A percentile compares a stretch with the other conserved stretches of the same genome.
Evolutionary conservation across 2,888 invertebrate genomes (phyloP).

Genomic region (Ichneumoninae sp.): DNA sequence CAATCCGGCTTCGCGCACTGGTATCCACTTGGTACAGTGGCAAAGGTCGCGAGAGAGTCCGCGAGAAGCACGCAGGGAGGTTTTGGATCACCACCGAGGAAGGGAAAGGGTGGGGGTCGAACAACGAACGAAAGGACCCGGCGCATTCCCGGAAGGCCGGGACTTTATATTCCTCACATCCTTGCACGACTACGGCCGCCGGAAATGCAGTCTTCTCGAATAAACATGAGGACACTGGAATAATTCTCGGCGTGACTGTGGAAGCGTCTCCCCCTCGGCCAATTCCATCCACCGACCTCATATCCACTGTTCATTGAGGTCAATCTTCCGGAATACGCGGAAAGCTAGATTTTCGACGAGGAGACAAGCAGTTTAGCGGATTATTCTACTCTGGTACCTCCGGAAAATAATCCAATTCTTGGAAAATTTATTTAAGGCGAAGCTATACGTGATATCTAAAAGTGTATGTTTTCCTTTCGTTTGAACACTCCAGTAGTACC

Average conservation of each 20-base stretch:
- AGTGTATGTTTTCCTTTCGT: neutral
- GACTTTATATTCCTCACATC: conserved; percentile 58
- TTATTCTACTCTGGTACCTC: neutral
- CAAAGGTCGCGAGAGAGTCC: conserved; percentile 6
- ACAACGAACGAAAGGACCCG: conserved; percentile 21
- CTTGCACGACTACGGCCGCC: conserved; percentile 45
- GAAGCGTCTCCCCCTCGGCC: conserved; percentile 40
- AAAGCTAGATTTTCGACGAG: neutral
- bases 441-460: neutral
- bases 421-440: neutral
- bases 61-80: conserved; percentile 6
- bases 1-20: conserved; percentile 33
- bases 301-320: conserved; percentile 52
- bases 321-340: conserved; percentile 22
- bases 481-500: neutral
- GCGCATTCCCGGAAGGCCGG: conserved; percentile 18
- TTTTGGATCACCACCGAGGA: conserved; percentile 15
- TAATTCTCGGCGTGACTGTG: conserved; percentile 49
- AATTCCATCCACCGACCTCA: conserved; percentile 29
- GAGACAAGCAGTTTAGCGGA: neutral
- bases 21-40: conserved; percentile 1
- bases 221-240: conserved; percentile 60
- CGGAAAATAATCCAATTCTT: neutral
- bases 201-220: conserved; percentile 65
- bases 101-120: neutral